Evolutionary conservation across 2,113 vertebrate genomes (phyloP).

Genomic region (Shinisaurus crocodilurus): DNA sequence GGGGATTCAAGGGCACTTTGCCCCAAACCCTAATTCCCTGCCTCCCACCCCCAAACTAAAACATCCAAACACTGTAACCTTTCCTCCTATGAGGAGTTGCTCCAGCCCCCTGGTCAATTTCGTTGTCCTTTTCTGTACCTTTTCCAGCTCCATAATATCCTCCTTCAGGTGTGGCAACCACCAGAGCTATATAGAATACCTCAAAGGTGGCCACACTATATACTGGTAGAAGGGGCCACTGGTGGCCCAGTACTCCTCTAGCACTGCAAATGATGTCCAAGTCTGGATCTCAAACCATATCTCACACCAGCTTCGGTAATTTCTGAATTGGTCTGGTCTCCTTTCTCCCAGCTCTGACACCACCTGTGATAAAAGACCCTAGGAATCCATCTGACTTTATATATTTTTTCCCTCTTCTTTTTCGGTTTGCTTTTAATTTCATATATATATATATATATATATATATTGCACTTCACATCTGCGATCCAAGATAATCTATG

Average conservation of each 20-base stretch:
- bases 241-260: not conserved
- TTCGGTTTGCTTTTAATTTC: not conserved
- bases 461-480: conserved; percentile 29
- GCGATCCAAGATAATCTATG: conserved; percentile 21
- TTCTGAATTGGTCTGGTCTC: not conserved
- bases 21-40: no score
- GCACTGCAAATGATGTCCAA: not conserved
- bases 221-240: not conserved
- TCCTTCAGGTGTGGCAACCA: no score
- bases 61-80: no score
- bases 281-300: not conserved
- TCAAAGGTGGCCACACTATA: not conserved
- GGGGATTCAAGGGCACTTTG: no score
- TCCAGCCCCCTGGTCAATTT: no score
- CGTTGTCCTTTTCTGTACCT: no score
- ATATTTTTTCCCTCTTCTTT: not conserved
- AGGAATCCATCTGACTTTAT: not conserved
- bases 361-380: conserved; percentile 20
- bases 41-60: no score
- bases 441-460: no score
- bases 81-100: no score
- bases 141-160: no score
- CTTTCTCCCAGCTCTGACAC: rapidly evolving
- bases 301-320: not conserved
- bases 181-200: no score